Evolutionary conservation across 2,113 vertebrate genomes (phyloP).

Genomic region (Myrmecophaga tridactyla): DNA sequence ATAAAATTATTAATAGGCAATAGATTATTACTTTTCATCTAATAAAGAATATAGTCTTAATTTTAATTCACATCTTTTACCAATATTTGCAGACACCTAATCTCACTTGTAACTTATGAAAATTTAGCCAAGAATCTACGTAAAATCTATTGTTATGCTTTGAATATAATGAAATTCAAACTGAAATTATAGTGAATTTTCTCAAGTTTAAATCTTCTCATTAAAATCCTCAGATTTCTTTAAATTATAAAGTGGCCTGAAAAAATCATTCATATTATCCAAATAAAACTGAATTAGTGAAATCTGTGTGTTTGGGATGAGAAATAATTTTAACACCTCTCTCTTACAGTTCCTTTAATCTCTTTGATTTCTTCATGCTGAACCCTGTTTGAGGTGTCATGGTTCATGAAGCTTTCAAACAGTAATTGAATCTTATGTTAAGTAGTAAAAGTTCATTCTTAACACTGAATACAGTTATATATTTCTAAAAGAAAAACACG

Average conservation of each 20-base stretch:
- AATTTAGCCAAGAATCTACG: neutral
- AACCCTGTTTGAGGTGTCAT: neutral
- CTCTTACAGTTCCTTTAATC: neutral
- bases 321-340: neutral
- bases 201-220: conserved; percentile 6
- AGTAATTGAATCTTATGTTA: neutral
- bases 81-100: neutral
- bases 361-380: neutral
- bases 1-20: neutral
- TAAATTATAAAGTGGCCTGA: neutral
- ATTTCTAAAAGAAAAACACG: conserved; percentile 26
- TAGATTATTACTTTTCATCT: conserved; percentile 22
- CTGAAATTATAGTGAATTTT: neutral
- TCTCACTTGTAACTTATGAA: neutral
- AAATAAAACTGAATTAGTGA: neutral
- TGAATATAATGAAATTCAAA: neutral
- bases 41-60: neutral
- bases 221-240: neutral
- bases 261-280: neutral
- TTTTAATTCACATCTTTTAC: neutral
- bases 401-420: neutral
- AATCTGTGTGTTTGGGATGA: neutral
- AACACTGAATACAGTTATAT: neutral
- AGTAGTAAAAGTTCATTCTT: conserved; percentile 18
- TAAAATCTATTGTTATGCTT: neutral